Evolutionary conservation across 2,888 invertebrate genomes (phyloP).

Genomic region (Synergus itoensis): DNA sequence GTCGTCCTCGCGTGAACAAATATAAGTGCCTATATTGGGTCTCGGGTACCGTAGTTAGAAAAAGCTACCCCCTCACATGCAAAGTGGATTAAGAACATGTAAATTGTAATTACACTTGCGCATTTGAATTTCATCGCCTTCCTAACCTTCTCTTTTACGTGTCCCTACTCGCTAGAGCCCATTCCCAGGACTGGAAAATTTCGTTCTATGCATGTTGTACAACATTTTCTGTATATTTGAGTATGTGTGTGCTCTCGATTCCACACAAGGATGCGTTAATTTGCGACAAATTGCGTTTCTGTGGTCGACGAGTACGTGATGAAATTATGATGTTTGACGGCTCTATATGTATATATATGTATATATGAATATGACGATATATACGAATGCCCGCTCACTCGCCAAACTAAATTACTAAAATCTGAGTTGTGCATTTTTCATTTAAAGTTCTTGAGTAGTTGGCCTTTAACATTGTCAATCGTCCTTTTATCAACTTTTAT

Average conservation of each 20-base stretch:
- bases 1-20: constrained; percentile 13
- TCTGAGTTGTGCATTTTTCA: neutral
- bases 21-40: neutral
- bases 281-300: constrained; percentile 30
- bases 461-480: neutral
- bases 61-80: constrained; percentile 43
- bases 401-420: neutral
- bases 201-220: neutral
- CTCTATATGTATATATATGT: neutral
- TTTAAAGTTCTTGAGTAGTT: neutral
- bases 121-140: constrained; percentile 34
- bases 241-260: neutral
- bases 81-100: constrained; percentile 50
- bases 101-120: constrained; percentile 46
- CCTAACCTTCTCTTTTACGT: constrained; percentile 17
- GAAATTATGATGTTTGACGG: constrained; percentile 18
- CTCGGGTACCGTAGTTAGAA: constrained; percentile 3
- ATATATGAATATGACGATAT: too few relatives aligned
- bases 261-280: constrained; percentile 30
- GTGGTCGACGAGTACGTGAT: constrained; percentile 9
- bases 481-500: neutral
- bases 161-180: neutral
- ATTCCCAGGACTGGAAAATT: constrained; percentile 14
- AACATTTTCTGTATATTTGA: neutral
- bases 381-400: neutral